Base-by-base conservation (phyloP, 2,113 vertebrate genomes). In the Leptocoma aspasia region DNA sequence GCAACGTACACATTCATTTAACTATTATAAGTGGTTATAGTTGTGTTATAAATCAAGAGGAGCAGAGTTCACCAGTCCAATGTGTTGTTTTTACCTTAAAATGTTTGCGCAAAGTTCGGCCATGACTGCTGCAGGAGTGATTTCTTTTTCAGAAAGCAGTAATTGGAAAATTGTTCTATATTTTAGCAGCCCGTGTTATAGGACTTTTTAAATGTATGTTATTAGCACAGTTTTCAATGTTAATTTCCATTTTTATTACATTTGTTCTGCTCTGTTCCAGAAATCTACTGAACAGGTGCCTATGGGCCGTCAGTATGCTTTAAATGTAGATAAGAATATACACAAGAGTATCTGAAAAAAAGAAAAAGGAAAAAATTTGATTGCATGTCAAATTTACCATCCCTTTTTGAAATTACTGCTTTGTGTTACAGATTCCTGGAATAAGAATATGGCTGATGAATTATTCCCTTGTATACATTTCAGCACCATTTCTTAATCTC, bases 301-400 rank as follows among this genome's bases (percentile, higher is more conserved):
- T 76, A 26, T 63, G 10, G 37, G 17, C 9, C n/a, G 47, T 60
- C 21, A 52, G 7, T 20, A 21, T 28, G 1, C 54, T 77, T 92
- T 23, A 83, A 72, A 44, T 27, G 44, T 18, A 27, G 20, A 26
- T 41, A 80, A 73, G 18, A 71, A 68, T 13, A 82, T 8, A 12
- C 5, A 37, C 49, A 60, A 31, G 15, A 41, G 2, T 23, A 69
- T 49, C 6, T 31, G 6, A 28, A 37, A 23, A 16, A 44, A 26
- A 44, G n/a, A n/a, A 39, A 18, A 19, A 2, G 1, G 3, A 21
- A 41, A n/a, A 39, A 31, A 9, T 9, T 54, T 13, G 2, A 50
- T 15, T 39, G 4, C 11, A 60, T 78, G 5, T 69, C 31, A 78
- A 64, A 72, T 65, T 57, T 61, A 39, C 10, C 10, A 28, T 42